Conservation (phyloP, 2,888 invertebrate genomes). For the Tetragnatha montana region DNA sequence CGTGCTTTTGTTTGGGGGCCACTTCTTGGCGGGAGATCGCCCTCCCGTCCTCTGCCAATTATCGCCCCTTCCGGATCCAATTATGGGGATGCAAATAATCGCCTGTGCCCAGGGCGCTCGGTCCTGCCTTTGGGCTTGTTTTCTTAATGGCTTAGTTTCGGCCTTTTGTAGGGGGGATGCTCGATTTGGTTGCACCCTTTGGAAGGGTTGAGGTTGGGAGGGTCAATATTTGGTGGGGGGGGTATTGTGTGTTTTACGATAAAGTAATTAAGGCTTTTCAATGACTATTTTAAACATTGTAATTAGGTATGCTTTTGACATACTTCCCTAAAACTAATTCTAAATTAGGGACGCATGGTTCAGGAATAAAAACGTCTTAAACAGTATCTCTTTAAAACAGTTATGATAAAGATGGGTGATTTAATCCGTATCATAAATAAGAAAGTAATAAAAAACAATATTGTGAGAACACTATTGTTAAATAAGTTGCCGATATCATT, state of each 20-base stretch:
- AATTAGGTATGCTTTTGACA: no score
- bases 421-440: no score
- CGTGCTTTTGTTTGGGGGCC: constrained; percentile 8
- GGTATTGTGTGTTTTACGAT: background rate
- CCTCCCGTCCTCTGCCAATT: background rate
- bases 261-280: no score
- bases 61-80: background rate
- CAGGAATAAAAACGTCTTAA: no score
- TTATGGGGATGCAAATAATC: background rate
- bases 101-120: background rate
- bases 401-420: no score
- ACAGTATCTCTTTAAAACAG: no score
- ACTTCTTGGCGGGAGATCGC: constrained; percentile 20
- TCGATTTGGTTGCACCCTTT: background rate
- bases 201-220: background rate
- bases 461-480: no score
- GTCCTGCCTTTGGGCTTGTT: background rate
- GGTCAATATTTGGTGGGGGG: background rate
- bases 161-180: background rate
- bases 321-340: no score
- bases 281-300: no score
- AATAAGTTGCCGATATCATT: no score
- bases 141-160: background rate
- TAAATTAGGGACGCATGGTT: no score
- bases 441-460: no score